Evolutionary conservation across 2,888 invertebrate genomes (phyloP).

Genomic region (Caradrina kadenii): DNA sequence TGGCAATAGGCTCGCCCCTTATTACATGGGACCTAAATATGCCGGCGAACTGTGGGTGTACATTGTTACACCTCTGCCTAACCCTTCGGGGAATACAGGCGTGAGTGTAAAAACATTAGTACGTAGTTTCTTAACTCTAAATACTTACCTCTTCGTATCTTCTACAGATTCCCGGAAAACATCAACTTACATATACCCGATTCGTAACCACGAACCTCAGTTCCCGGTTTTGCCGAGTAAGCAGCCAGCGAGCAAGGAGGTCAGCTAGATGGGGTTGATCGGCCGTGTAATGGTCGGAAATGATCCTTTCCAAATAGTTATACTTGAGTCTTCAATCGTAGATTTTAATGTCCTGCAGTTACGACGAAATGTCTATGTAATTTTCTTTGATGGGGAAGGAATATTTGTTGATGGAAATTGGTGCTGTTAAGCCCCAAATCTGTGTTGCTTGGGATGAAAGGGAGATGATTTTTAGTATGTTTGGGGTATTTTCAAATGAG

Average conservation of each 20-base stretch:
- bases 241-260: constrained; percentile 41
- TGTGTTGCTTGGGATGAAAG: too few species aligned
- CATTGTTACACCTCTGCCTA: too few species aligned
- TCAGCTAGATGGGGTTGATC: constrained; percentile 39
- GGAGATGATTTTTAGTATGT: too few species aligned
- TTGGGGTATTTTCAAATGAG: too few species aligned
- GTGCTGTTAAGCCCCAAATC: background rate
- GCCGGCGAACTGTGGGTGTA: too few species aligned
- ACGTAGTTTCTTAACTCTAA: too few species aligned
- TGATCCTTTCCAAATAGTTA: constrained; percentile 53
- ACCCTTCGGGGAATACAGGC: too few species aligned
- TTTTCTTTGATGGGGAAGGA: constrained; percentile 17
- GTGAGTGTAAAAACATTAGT: too few species aligned
- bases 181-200: constrained; percentile 23
- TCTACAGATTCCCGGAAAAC: constrained; percentile 16
- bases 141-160: background rate
- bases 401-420: background rate
- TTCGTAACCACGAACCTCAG: constrained; percentile 1
- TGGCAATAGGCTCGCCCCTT: too few species aligned
- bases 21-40: too few species aligned
- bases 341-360: constrained; percentile 57
- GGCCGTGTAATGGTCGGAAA: constrained; percentile 56
- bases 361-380: constrained; percentile 3
- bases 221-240: constrained; percentile 37
- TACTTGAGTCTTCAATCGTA: constrained; percentile 46